Evolutionary conservation across 2,113 vertebrate genomes (phyloP).

Genomic region (Pomatostomus ruficeps): DNA sequence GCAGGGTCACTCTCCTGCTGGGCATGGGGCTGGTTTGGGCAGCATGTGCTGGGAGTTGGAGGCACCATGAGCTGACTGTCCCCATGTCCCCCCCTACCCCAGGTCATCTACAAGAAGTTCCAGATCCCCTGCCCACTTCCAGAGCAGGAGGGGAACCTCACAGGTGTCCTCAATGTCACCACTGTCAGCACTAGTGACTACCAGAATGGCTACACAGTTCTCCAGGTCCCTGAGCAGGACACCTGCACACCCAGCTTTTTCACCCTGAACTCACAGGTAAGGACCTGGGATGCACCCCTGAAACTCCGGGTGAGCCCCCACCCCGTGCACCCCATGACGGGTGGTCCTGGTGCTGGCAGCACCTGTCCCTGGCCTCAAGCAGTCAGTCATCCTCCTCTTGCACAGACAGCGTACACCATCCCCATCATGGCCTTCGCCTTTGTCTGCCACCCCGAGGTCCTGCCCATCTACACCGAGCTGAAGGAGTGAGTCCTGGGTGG

Average conservation of each 20-base stretch:
- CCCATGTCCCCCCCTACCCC: not conserved
- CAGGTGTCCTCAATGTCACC: constrained; percentile 62
- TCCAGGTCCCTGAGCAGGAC: constrained; percentile 2
- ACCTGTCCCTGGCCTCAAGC: not conserved
- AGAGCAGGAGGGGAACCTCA: constrained; percentile 71
- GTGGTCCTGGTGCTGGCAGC: not conserved
- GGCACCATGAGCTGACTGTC: fast-evolving
- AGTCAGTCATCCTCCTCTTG: not conserved
- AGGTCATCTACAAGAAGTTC: constrained; percentile 98
- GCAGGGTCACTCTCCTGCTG: not conserved
- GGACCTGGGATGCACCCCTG: not conserved
- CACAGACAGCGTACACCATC: constrained; percentile 93
- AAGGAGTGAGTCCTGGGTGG: constrained; percentile 82
- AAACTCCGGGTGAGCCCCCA: not conserved
- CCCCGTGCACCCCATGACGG: fast-evolving
- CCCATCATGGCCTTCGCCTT: constrained; percentile 98
- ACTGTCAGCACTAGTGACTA: constrained; percentile 57
- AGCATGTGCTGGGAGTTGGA: fast-evolving
- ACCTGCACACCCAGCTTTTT: constrained; percentile 82
- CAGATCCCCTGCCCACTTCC: constrained; percentile 87
- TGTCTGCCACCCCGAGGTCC: constrained; percentile 95
- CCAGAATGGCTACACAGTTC: constrained; percentile 48
- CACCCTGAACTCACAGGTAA: constrained; percentile 91
- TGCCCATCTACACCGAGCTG: constrained; percentile 97
- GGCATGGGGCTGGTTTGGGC: fast-evolving